Conservation (phyloP, 2,113 vertebrate genomes). For the Cyprinodon tularosa region DNA sequence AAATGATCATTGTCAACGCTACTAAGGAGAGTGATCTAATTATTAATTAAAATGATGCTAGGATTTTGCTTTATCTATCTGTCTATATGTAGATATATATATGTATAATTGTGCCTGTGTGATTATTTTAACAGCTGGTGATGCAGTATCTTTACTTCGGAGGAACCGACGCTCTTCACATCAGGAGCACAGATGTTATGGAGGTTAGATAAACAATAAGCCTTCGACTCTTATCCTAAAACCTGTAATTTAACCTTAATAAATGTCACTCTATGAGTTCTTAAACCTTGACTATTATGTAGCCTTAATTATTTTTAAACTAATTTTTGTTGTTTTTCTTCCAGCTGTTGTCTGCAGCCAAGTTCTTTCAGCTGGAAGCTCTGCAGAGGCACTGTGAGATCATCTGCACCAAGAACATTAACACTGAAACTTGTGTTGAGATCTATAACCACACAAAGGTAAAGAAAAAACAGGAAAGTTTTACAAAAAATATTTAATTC, state of each 20-base stretch:
- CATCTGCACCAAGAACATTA: conserved; percentile 97
- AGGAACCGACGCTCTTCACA: conserved; percentile 93
- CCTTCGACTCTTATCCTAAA: not conserved
- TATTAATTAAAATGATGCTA: too few species aligned
- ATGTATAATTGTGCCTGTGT: not conserved
- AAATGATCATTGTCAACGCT: too few species aligned
- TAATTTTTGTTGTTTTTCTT: conserved; percentile 1
- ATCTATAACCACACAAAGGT: conserved; percentile 98
- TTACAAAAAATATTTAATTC: not conserved
- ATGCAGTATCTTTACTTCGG: conserved; percentile 99
- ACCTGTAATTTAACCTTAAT: not conserved
- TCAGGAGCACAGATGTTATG: conserved; percentile 95
- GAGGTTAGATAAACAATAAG: conserved; percentile 85
- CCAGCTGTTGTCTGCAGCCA: conserved; percentile 95
- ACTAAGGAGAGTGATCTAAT: too few species aligned
- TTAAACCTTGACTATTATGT: not conserved
- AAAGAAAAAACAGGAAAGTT: not conserved
- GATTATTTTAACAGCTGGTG: conserved; percentile 84
- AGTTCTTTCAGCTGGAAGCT: conserved; percentile 98
- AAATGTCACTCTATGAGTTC: not conserved
- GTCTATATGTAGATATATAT: too few species aligned
- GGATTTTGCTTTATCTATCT: too few species aligned
- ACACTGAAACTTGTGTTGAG: conserved; percentile 95
- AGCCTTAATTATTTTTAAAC: not conserved
- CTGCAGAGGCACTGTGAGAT: conserved; percentile 99